These are phyloP conservation scores for Saccopteryx leptura DNA, from an alignment of 2,113 vertebrate species.

Conservation along the genomic window DNA sequence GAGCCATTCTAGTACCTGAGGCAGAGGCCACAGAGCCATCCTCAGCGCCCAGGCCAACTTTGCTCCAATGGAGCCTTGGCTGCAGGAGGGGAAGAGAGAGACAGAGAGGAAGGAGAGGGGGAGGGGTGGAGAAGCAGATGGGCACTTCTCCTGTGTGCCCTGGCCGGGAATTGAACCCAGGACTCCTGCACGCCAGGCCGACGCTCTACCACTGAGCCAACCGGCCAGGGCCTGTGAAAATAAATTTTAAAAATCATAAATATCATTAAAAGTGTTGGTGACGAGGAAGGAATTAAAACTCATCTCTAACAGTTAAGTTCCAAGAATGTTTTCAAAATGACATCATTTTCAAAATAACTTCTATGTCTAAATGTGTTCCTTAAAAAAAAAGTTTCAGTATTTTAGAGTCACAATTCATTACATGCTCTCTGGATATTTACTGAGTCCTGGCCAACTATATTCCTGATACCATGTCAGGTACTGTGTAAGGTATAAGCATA, in stretches of 20 bases:
- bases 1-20: too few species aligned
- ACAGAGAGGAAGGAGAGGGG: too few species aligned
- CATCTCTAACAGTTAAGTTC: constrained; percentile 13
- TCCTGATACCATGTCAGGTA: not conserved
- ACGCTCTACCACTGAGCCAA: too few species aligned
- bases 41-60: too few species aligned
- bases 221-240: not conserved
- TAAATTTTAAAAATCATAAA: constrained; percentile 2
- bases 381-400: not conserved
- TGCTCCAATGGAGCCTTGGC: too few species aligned
- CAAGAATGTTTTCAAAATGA: constrained; percentile 48
- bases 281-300: not conserved
- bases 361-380: constrained; percentile 1
- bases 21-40: too few species aligned
- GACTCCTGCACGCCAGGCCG: too few species aligned
- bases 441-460: not conserved
- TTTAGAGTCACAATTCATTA: constrained; percentile 7
- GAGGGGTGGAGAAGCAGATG: too few species aligned
- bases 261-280: not conserved
- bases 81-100: too few species aligned
- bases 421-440: not conserved
- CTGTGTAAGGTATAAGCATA: not conserved
- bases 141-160: too few species aligned
- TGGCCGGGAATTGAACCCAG: too few species aligned
- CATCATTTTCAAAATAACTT: constrained; percentile 13